These are phyloP conservation scores for Alloscopus bannaensis DNA, from an alignment of 2,888 invertebrate species.

Conservation along the genomic window DNA sequence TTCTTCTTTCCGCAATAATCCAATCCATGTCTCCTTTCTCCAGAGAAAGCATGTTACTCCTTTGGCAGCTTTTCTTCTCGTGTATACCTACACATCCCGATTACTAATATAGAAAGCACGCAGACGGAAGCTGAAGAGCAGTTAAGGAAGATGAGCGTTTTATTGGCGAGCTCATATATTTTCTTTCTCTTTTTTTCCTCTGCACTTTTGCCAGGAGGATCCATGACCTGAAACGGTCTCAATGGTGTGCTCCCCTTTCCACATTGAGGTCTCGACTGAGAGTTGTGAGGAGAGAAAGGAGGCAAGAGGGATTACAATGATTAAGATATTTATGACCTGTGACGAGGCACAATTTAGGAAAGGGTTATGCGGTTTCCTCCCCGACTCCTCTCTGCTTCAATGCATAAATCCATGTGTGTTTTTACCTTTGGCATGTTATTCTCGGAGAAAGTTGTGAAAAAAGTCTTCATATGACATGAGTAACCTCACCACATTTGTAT, in stretches of 20 bases:
- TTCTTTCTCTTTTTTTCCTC: background rate
- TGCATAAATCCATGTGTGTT: conserved; percentile 12
- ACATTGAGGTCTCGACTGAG: background rate
- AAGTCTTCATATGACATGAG: conserved; percentile 1
- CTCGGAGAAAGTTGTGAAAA: background rate
- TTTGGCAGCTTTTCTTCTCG: no score
- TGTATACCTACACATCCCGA: no score
- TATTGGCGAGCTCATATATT: conserved; percentile 4
- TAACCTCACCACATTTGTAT: conserved; percentile 61
- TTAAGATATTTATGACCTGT: conserved; percentile 52
- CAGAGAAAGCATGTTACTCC: no score
- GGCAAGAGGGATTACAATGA: conserved; percentile 36
- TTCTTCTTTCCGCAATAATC: background rate
- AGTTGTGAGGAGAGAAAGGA: conserved; percentile 1
- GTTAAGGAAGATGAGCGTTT: background rate
- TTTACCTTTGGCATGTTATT: background rate
- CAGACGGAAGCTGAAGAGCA: conserved; percentile 1
- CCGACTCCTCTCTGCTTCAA: background rate
- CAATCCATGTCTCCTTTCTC: background rate
- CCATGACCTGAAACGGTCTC: conserved; percentile 7
- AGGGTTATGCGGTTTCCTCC: background rate
- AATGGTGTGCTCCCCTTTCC: background rate
- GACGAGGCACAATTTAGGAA: conserved; percentile 24
- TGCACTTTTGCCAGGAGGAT: no score
- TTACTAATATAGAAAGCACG: no score